phyloP scores from a whole-genome alignment of 2,888 invertebrate genomes.

The Eumacrocentrus americanus region DNA sequence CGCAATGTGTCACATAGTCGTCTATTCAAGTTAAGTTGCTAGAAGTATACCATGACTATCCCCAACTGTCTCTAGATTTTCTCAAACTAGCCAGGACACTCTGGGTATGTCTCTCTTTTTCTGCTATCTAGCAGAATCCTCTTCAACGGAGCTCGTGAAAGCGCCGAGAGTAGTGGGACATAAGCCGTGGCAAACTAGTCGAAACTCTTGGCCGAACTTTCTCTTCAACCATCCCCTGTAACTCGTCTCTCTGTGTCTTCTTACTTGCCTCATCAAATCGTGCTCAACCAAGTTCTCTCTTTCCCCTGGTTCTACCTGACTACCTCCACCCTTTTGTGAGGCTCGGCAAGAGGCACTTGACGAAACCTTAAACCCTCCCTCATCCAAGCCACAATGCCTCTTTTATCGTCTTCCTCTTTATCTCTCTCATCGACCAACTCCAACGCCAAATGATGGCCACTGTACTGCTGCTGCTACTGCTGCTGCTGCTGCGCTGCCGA shows the following conservation, averaged over 20 bases:
- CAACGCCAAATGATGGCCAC: constrained; percentile 1
- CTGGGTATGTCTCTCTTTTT: constrained; percentile 14
- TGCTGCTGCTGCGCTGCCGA: constrained; percentile 32
- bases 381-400: not conserved
- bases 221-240: constrained; percentile 13
- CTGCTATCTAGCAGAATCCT: constrained; percentile 10
- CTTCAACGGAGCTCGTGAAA: not conserved
- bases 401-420: not conserved
- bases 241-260: constrained; percentile 5
- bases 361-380: not conserved
- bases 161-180: constrained; percentile 10
- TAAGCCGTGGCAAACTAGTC: constrained; percentile 27
- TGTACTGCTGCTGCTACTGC: constrained; percentile 28
- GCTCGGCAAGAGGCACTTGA: not conserved
- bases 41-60: not conserved
- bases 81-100: constrained; percentile 19
- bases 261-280: constrained; percentile 21
- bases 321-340: not conserved
- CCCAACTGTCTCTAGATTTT: constrained; percentile 1
- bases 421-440: not conserved
- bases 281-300: not conserved
- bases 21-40: constrained; percentile 5
- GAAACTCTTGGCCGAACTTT: constrained; percentile 20
- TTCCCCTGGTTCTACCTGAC: not conserved
- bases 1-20: constrained; percentile 7